Conservation (phyloP, 2,113 vertebrate species). For the Sylvicapra grimmia region DNA sequence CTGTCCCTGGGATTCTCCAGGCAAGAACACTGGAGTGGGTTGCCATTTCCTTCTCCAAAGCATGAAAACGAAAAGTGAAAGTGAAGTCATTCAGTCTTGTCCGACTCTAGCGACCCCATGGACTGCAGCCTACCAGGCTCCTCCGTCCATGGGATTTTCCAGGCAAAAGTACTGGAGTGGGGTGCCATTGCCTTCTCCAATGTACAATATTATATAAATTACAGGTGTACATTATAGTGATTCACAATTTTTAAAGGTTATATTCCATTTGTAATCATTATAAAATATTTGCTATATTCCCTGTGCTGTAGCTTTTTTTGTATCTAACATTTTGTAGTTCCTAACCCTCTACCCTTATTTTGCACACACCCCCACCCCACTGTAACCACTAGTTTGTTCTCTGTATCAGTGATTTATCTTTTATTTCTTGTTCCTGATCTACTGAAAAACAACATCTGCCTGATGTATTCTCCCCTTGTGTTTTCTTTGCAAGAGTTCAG, state of each 20-base stretch:
- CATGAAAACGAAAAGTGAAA: too few relatives aligned
- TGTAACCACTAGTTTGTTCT: not conserved
- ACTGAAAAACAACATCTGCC: not conserved
- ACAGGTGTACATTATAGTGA: not conserved
- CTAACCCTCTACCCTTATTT: not conserved
- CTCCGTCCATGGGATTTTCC: too few relatives aligned
- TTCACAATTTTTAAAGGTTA: not conserved
- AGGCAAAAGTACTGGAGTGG: too few relatives aligned
- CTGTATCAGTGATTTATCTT: not conserved
- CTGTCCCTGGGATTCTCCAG: too few relatives aligned
- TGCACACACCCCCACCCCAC: accelerated
- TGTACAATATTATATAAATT: not conserved
- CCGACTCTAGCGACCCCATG: too few relatives aligned
- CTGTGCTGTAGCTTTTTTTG: not conserved
- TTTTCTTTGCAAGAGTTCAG: not conserved
- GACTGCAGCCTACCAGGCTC: too few relatives aligned
- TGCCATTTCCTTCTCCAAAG: too few relatives aligned
- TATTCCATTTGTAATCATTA: not conserved
- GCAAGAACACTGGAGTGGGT: too few relatives aligned
- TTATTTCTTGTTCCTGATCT: not conserved
- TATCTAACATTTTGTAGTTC: not conserved
- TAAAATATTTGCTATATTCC: not conserved
- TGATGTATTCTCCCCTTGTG: not conserved
- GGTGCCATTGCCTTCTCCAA: too few relatives aligned
- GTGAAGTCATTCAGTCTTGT: too few relatives aligned